Percentiles rank a stretch among this genome's conserved stretches.
Evolutionary conservation across 2,888 invertebrate species (phyloP).

Genomic region (Tetragonisca angustula): DNA sequence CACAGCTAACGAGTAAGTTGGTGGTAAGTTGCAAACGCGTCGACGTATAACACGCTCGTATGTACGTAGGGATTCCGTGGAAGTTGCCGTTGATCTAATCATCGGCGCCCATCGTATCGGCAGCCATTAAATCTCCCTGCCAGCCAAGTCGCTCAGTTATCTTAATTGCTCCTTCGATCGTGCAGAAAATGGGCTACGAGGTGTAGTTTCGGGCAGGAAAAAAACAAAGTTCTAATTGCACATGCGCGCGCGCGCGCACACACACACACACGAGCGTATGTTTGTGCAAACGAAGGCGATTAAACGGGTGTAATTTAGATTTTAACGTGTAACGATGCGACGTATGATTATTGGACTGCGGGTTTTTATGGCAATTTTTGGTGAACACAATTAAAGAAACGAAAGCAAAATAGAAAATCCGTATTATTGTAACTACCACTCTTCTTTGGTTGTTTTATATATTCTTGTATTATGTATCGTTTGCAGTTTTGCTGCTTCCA

Average conservation of each 20-base stretch:
- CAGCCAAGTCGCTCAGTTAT: not conserved
- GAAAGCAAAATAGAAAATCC: too few relatives aligned
- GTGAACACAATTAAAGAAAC: too few relatives aligned
- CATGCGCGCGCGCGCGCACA: not conserved
- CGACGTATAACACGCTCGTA: conserved; percentile 37
- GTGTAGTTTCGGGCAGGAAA: not conserved
- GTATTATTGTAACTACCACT: too few relatives aligned
- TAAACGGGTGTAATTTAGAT: too few relatives aligned
- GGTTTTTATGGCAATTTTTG: too few relatives aligned
- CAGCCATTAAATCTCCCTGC: conserved; percentile 26
- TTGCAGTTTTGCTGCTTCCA: too few relatives aligned
- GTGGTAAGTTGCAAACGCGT: conserved; percentile 39
- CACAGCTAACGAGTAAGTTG: conserved; percentile 21
- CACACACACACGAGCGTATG: too few relatives aligned
- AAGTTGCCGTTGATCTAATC: conserved; percentile 49
- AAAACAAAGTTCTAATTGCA: too few relatives aligned
- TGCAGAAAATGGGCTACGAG: not conserved
- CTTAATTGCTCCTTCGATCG: not conserved
- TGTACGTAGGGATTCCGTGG: not conserved
- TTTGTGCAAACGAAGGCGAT: not conserved
- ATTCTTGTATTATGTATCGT: too few relatives aligned
- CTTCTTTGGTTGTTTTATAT: too few relatives aligned
- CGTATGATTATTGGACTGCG: too few relatives aligned
- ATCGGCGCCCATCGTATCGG: conserved; percentile 27
- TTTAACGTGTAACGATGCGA: too few relatives aligned